A percentile compares a stretch with the other conserved stretches of the same genome.
These are phyloP conservation scores for Coryphaenoides rupestris DNA, from an alignment of 2,113 vertebrate genomes.

Conservation along the genomic window DNA sequence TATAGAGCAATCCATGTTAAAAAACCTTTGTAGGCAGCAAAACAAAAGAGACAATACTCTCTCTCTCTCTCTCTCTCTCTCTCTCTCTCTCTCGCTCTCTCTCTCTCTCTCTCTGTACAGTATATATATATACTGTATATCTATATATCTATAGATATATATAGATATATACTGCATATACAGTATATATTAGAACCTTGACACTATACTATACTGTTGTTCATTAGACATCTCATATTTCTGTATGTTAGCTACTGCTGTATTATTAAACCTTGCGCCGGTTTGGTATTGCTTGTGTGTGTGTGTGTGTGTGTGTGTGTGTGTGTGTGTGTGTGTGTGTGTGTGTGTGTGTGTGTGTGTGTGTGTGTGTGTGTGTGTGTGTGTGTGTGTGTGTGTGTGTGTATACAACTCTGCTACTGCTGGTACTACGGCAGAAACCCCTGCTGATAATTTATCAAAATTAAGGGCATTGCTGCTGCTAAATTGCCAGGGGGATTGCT, in stretches of 20 bases:
- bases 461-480: background rate
- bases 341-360: background rate
- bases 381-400: background rate
- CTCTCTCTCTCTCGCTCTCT: too few species aligned
- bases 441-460: background rate
- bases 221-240: background rate
- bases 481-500: background rate
- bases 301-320: background rate
- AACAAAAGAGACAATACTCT: too few species aligned
- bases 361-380: background rate
- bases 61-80: too few species aligned
- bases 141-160: too few species aligned
- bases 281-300: background rate
- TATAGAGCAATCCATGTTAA: too few species aligned
- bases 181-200: background rate
- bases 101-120: too few species aligned
- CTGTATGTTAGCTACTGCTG: background rate
- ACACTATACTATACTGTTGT: background rate
- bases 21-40: too few species aligned
- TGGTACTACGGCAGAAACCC: background rate
- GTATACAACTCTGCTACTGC: background rate
- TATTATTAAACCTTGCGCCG: background rate
- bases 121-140: too few species aligned
- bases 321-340: background rate
- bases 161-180: background rate